Percentiles rank a stretch among this genome's conserved stretches.
phyloP scores from a whole-genome alignment of 1,140 invertebrate genomes.

The Stegodyphus dumicola region DNA sequence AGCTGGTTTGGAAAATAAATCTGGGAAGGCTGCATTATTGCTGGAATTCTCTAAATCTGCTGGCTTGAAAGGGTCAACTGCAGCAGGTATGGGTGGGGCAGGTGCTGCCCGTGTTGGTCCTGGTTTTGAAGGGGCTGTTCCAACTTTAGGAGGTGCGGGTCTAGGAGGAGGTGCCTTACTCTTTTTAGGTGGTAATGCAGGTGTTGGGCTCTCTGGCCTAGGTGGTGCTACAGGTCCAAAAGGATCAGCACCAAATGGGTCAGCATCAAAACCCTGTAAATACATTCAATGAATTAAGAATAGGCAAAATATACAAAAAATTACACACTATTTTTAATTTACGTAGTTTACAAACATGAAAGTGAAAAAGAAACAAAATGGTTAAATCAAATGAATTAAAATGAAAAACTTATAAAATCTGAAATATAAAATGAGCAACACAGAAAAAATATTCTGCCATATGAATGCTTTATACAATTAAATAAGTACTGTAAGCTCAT shows the following conservation, averaged over 20 bases:
- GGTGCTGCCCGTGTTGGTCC: constrained; percentile 69
- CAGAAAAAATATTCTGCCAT: too few species aligned
- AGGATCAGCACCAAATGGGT: constrained; percentile 76
- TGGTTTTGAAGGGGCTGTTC: constrained; percentile 68
- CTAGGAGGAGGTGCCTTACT: constrained; percentile 87
- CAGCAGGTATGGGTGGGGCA: constrained; percentile 67
- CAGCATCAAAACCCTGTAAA: constrained; percentile 43
- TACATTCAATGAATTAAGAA: not conserved
- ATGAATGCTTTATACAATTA: too few species aligned
- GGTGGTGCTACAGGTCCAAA: constrained; percentile 79
- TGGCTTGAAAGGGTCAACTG: constrained; percentile 66
- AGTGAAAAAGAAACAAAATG: not conserved
- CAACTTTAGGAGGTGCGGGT: constrained; percentile 81
- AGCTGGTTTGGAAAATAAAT: constrained; percentile 63
- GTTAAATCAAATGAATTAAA: not conserved
- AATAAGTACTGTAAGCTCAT: too few species aligned
- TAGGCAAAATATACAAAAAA: not conserved
- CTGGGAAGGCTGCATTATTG: constrained; percentile 67
- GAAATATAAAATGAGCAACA: not conserved
- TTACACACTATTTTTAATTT: not conserved
- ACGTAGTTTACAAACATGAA: not conserved
- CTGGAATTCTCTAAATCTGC: constrained; percentile 68
- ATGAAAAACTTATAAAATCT: not conserved
- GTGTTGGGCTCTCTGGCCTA: constrained; percentile 79
- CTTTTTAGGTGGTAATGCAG: constrained; percentile 86